phyloP scores from a whole-genome alignment of 2,113 vertebrate species.

The Acrocephalus kingi region DNA sequence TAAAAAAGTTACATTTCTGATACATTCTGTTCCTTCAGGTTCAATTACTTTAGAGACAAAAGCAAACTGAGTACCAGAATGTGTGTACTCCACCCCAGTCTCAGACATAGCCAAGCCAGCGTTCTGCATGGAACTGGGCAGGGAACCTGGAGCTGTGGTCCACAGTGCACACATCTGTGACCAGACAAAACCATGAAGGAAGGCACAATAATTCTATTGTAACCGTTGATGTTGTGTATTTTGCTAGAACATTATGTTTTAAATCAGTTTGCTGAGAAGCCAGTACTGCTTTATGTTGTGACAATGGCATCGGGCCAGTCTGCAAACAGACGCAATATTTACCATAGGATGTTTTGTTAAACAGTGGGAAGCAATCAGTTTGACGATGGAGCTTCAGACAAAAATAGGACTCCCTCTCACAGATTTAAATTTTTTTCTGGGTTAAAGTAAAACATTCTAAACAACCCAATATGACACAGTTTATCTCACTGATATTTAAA shows the following conservation, averaged over 20 bases:
- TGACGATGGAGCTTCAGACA: background rate
- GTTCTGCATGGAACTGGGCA: background rate
- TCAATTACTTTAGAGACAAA: background rate
- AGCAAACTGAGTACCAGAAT: background rate
- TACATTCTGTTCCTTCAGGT: background rate
- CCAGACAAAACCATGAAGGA: background rate
- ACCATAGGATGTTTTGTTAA: background rate
- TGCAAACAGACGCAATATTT: background rate
- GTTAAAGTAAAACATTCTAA: background rate
- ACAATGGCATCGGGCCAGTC: background rate
- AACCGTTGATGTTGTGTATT: background rate
- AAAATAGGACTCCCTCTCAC: background rate
- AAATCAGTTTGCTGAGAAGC: background rate
- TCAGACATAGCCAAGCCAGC: background rate
- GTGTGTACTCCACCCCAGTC: background rate
- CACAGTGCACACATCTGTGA: background rate
- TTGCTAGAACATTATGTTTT: constrained; percentile 1
- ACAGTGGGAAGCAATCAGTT: background rate
- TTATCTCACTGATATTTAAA: background rate
- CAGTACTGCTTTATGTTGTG: background rate
- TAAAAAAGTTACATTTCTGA: background rate
- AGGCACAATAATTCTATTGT: background rate
- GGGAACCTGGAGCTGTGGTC: background rate
- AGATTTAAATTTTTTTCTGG: background rate
- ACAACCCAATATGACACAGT: background rate